phyloP scores from a whole-genome alignment of 2,113 vertebrate species.

The Balaenoptera acutorostrata region DNA sequence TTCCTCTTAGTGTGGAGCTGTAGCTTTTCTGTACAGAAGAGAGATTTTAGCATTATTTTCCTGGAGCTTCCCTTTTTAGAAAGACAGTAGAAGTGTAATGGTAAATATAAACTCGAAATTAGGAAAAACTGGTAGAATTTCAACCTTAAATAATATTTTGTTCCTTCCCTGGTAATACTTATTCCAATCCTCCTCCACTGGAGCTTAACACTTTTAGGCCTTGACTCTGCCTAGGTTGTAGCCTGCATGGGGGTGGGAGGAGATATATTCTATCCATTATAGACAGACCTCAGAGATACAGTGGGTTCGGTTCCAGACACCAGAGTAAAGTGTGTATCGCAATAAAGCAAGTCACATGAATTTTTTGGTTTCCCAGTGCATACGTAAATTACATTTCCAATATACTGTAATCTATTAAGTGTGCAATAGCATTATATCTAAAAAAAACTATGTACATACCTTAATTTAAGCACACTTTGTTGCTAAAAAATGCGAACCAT shows the following conservation, averaged over 20 bases:
- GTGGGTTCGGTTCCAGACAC: neutral
- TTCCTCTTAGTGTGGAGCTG: slow-evolving; percentile 89
- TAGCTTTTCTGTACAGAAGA: slow-evolving; percentile 86
- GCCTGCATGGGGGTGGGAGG: neutral
- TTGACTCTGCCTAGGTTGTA: neutral
- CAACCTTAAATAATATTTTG: neutral
- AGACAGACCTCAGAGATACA: neutral
- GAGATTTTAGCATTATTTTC: neutral
- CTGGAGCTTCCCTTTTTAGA: neutral
- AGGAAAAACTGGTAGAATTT: neutral
- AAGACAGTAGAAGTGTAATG: neutral
- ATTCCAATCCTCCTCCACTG: neutral
- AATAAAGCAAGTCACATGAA: neutral
- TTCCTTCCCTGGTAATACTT: neutral
- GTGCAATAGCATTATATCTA: neutral
- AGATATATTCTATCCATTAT: accelerated
- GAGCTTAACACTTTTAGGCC: no score
- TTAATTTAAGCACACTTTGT: neutral
- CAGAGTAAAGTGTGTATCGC: no score
- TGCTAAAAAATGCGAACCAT: neutral
- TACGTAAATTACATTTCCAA: neutral
- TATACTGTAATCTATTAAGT: neutral
- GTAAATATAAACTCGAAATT: neutral
- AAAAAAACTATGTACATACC: neutral
- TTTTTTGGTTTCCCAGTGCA: neutral